Percentiles rank a stretch among this genome's conserved stretches.
Conservation (phyloP, 2,888 invertebrate genomes). For the Strigamia maritima region DNA sequence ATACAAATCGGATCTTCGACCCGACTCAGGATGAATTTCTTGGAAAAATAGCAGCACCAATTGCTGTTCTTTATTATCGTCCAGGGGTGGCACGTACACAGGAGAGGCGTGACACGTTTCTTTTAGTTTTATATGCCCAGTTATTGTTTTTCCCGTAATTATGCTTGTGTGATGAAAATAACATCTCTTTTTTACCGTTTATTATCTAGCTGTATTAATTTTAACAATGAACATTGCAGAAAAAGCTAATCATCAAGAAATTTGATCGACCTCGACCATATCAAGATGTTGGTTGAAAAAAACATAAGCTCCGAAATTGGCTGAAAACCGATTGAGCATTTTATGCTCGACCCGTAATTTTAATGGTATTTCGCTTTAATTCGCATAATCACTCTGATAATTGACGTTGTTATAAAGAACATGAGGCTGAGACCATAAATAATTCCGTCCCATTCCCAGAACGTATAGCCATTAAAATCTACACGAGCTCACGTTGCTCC, state of each 20-base stretch:
- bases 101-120: conserved; percentile 21
- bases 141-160: conserved; percentile 25
- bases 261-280: neutral
- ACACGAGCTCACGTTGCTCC: conserved; percentile 24
- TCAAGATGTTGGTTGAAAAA: neutral
- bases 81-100: neutral
- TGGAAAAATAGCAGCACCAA: conserved; percentile 12
- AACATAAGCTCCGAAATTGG: neutral
- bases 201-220: neutral
- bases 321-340: conserved; percentile 32
- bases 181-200: neutral
- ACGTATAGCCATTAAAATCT: conserved; percentile 29
- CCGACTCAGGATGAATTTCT: conserved; percentile 11
- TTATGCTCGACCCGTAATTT: conserved; percentile 29
- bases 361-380: conserved; percentile 31
- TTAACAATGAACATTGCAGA: neutral
- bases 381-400: conserved; percentile 30
- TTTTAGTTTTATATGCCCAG: neutral
- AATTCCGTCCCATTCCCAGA: conserved; percentile 20
- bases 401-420: conserved; percentile 32
- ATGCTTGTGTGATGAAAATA: conserved; percentile 9
- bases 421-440: conserved; percentile 16
- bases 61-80: neutral
- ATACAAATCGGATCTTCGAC: conserved; percentile 3
- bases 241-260: neutral